Conservation (phyloP, 2,888 invertebrate species). For the Cepaea hortensis region DNA sequence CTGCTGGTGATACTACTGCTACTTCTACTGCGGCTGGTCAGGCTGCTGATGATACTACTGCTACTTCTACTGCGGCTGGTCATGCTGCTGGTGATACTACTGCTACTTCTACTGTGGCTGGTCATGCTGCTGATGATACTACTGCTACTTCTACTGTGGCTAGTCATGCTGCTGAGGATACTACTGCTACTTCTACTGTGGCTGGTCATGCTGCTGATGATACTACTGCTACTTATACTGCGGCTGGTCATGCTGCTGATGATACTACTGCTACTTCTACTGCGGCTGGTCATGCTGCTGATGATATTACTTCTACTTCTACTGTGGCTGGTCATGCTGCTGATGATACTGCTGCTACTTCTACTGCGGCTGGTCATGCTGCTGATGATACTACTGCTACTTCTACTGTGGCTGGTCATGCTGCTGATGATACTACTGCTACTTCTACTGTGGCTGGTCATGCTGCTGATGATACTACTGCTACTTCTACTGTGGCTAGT, state of each 20-base stretch:
- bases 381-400: conserved; percentile 59
- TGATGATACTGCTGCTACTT: conserved; percentile 63
- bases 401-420: conserved; percentile 52
- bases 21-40: conserved; percentile 56
- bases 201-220: no score
- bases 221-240: conserved; percentile 69
- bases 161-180: no score
- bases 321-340: no score
- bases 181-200: conserved; percentile 70
- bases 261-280: conserved; percentile 67
- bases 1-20: conserved; percentile 57
- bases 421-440: conserved; percentile 57
- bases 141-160: conserved; percentile 70
- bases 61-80: conserved; percentile 60
- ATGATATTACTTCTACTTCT: conserved; percentile 64
- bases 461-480: conserved; percentile 54
- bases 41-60: conserved; percentile 53
- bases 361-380: no score
- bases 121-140: no score
- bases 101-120: conserved; percentile 67
- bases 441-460: conserved; percentile 56
- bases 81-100: conserved; percentile 36
- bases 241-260: no score
- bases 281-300: no score
- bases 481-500: conserved; percentile 60